Base-by-base conservation (phyloP, 2,113 vertebrate genomes). In the Ictidomys tridecemlineatus region DNA sequence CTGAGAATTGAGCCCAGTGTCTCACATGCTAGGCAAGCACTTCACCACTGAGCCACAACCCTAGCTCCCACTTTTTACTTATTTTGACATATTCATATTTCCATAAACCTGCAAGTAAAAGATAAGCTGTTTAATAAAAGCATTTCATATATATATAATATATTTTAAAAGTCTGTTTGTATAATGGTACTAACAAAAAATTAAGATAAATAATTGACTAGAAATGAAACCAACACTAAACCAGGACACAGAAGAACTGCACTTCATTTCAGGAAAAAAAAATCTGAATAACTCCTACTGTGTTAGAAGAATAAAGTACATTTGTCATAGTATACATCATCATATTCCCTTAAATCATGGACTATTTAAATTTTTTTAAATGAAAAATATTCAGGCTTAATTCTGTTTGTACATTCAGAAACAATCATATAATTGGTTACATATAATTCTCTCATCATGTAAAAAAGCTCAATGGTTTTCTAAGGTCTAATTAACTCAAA, bases 131-230 rank as follows among this genome's bases (percentile, higher is more conserved):
- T 96, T 87, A 95, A 86, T 97, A 98, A 98, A 98, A 98, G 97
- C 97, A 98, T 97, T 98, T 98, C 97, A 98, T 63, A 98, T 96
- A 98, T 96, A 95, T 97, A 98, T 95, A 98, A 96, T 97, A 97
- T 94, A 95, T 94, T 97, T 98, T 96, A 98, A 98, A 98, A 98
- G 86, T 98, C 97, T 96, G 97, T 95, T 98, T 97, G 97, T 97
- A 98, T 97, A 97, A 97, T 95, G 95, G 78, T 98, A 98, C 92
- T 96, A 92, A 98, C 97, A 97, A 98, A 97, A 98, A 98, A 95
- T 95, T 98, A 98, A 96, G 83, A 98, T 96, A 97, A 94, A 63
- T 97, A 94, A 96, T 5, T 89, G 92, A 96, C 98, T 95, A 98
- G 96, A 98, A 98, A 98, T 61, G 92, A 98, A 98, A 97, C 94